Evolutionary conservation across 2,888 invertebrate species (phyloP).

Genomic region (Melanchra persicariae): DNA sequence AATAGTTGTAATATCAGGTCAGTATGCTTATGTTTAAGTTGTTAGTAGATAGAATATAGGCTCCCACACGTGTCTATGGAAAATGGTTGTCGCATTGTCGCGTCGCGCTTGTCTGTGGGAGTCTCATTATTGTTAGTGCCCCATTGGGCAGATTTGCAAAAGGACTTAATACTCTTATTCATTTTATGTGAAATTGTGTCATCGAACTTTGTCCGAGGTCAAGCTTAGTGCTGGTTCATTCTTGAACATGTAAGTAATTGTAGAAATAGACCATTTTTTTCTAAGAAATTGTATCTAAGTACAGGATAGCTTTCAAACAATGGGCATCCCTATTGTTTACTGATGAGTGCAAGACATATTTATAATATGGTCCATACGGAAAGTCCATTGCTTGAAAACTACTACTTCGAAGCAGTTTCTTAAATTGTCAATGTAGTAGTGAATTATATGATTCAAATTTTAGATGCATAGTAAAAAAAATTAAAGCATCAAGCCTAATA

Average conservation of each 20-base stretch:
- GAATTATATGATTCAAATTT: too few species aligned
- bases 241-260: not conserved
- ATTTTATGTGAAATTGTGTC: conserved; percentile 37
- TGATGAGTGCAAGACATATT: not conserved
- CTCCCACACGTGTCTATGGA: not conserved
- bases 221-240: conserved; percentile 32
- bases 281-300: not conserved
- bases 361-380: too few species aligned
- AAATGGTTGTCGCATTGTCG: not conserved
- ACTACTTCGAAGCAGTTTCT: not conserved
- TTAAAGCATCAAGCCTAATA: not conserved
- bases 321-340: not conserved
- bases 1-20: conserved; percentile 49
- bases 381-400: not conserved
- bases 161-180: conserved; percentile 58
- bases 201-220: conserved; percentile 19
- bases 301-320: not conserved
- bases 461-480: too few species aligned
- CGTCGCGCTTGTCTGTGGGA: not conserved
- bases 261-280: not conserved
- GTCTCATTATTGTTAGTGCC: conserved; percentile 9
- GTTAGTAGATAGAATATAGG: conserved; percentile 27
- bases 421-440: not conserved
- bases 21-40: conserved; percentile 69
- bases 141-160: conserved; percentile 39